Evolutionary conservation across 2,113 vertebrate species (phyloP).

Genomic region (Anseranas semipalmata): DNA sequence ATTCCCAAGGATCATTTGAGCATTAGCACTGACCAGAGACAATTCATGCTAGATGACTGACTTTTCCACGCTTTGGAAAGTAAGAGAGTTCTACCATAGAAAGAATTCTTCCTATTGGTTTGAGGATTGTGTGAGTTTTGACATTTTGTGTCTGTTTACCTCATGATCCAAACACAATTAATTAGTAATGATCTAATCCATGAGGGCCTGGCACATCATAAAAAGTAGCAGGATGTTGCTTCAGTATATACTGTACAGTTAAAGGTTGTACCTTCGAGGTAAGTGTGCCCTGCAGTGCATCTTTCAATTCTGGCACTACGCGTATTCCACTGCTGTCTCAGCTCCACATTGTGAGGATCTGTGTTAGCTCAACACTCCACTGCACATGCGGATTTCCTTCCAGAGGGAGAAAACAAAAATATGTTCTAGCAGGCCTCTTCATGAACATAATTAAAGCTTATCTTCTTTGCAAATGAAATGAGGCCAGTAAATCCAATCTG

Average conservation of each 20-base stretch:
- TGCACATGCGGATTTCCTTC: conserved; percentile 1
- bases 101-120: not conserved
- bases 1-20: not conserved
- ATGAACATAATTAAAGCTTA: not conserved
- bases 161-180: not conserved
- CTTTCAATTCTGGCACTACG: not conserved
- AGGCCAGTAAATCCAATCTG: not conserved
- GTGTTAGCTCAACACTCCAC: not conserved
- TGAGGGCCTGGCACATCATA: not conserved
- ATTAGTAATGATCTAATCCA: not conserved
- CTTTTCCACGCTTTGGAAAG: not conserved
- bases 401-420: not conserved
- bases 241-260: not conserved
- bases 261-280: not conserved
- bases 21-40: not conserved
- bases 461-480: conserved; percentile 20
- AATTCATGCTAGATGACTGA: not conserved
- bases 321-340: not conserved
- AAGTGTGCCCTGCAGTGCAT: not conserved
- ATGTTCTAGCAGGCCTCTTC: not conserved
- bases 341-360: not conserved
- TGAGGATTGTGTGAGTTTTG: not conserved
- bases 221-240: not conserved
- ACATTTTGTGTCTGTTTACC: not conserved
- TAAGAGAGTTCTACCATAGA: not conserved